Conservation (phyloP, 2,113 vertebrate genomes). For the Campylomormyrus numenius region DNA sequence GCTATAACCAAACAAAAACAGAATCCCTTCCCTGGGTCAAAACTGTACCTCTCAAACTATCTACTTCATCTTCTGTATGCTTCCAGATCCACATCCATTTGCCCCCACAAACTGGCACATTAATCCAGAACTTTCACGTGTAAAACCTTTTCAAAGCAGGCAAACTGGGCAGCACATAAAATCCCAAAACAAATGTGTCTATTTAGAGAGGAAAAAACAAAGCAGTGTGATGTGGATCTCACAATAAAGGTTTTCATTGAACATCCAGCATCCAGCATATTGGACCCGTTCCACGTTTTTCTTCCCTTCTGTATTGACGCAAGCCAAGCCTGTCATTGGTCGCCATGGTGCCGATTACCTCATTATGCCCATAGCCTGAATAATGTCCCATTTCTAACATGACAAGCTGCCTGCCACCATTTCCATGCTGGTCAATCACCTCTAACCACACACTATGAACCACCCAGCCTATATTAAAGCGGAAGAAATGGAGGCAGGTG, state of each 20-base stretch:
- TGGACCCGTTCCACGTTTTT: neutral
- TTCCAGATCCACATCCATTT: neutral
- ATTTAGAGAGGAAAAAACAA: neutral
- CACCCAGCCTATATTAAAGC: neutral
- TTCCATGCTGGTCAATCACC: constrained; percentile 38
- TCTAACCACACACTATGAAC: constrained; percentile 16
- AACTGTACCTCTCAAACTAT: neutral
- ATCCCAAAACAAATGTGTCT: neutral
- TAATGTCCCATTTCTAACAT: constrained; percentile 45
- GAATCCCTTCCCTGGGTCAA: neutral
- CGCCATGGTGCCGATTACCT: constrained; percentile 48
- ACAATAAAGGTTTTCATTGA: neutral
- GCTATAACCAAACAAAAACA: neutral
- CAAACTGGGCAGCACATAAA: neutral
- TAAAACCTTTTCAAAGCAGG: neutral
- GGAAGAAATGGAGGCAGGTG: neutral
- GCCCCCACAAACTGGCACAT: neutral
- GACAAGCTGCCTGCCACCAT: constrained; percentile 39
- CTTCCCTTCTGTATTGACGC: constrained; percentile 23
- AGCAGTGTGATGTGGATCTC: neutral
- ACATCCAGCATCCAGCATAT: neutral
- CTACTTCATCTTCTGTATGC: neutral
- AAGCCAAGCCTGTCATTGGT: constrained; percentile 22
- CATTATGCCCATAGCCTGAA: constrained; percentile 35
- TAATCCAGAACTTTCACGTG: neutral